Base-by-base conservation (phyloP, 2,113 vertebrate genomes). In the Tretioscincus oriximinensis region DNA sequence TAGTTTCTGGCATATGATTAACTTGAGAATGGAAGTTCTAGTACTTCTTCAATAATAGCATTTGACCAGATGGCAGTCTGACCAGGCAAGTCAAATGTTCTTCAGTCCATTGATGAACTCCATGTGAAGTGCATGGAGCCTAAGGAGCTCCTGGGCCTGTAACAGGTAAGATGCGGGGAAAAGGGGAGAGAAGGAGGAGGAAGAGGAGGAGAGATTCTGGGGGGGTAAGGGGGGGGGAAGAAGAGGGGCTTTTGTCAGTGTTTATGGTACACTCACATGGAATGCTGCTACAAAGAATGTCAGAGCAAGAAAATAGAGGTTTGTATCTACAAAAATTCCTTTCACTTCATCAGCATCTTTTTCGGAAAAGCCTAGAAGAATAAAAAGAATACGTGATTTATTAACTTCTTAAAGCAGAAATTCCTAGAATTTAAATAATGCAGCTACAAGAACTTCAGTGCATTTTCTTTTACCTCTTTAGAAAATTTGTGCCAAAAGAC, bases 261-360 rank as follows among this genome's bases (percentile, higher is more conserved):
- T n/a, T 72, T 29, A 45, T 41, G 3, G 74, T 75, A 1, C 12
- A 93, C 97, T 97, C 92, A 99, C 98, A 21, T 99, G 98, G 85
- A 99, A 99, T 0, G 98, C 98, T 5, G 98, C 98, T 1, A 99
- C 98, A 18, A 99, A 97, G 92, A 99, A 99, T 2, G 98, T 99
- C 86, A 99, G 88, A 1, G 97, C 98, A 68, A 99, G 87, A 88
- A 99, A 98, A 86, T 99, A 99, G 77, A 99, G 89, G 87, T 99
- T 99, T 68, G 98, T 99, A 75, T 99, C 98, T n/a, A 99, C 97
- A 83, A 99, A 99, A 86, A 99, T 99, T 35, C 98, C 98, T 90
- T 99, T 99, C 35, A 99, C 98, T 93, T 99, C 98, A 89, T 99
- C 98, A 1, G 98, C 96, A 26, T 99, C 98, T 80, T 99, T 99